phyloP scores from a whole-genome alignment of 2,113 vertebrate genomes.

The Phrynocephalus versicolor region DNA sequence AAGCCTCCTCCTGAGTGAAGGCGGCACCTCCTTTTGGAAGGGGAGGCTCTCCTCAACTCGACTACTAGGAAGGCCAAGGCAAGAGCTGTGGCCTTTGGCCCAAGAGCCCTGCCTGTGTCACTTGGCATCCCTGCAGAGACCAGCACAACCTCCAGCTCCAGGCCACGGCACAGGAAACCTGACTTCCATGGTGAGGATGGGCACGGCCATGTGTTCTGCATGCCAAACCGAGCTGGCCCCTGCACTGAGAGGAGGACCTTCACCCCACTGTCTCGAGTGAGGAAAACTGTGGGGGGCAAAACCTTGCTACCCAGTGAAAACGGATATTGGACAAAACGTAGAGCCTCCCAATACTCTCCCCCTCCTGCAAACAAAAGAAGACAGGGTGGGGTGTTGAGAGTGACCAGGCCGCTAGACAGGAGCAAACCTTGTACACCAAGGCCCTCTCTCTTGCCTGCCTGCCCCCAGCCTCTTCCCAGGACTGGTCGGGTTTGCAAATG shows the following conservation, averaged over 20 bases:
- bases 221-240: accelerated
- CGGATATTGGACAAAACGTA: neutral
- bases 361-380: constrained; percentile 28
- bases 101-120: no score
- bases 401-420: constrained; percentile 31
- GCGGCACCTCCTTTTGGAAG: no score
- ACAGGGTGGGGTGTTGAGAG: no score
- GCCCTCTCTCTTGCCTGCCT: constrained; percentile 34
- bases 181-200: no score
- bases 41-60: no score
- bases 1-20: no score
- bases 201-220: neutral
- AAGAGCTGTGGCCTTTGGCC: no score
- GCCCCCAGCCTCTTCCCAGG: neutral
- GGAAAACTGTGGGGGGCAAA: neutral
- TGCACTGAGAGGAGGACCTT: neutral
- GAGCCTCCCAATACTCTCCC: neutral
- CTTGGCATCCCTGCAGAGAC: no score
- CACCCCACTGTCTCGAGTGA: neutral
- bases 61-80: no score
- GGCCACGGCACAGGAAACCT: no score
- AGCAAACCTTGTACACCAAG: constrained; percentile 61
- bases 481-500: constrained; percentile 78
- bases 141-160: no score
- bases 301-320: neutral